Percentiles rank a stretch among this genome's conserved stretches.
These are phyloP conservation scores for Nothobranchius kuhntae DNA, from an alignment of 2,113 vertebrate genomes.

Conservation along the genomic window DNA sequence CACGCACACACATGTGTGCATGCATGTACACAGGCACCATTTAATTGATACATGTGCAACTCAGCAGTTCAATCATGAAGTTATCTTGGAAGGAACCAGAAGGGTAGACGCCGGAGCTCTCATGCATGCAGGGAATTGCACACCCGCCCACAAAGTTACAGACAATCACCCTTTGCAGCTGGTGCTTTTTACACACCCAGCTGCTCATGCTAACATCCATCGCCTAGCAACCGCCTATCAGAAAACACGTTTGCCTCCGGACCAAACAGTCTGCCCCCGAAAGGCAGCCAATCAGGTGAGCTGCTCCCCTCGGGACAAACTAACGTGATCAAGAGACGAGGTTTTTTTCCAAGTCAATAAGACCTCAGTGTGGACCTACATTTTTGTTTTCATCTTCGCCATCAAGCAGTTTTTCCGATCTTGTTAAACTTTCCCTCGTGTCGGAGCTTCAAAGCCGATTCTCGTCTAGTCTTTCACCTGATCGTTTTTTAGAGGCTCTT, in stretches of 20 bases:
- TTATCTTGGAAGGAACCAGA: constrained; percentile 23
- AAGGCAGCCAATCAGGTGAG: constrained; percentile 71
- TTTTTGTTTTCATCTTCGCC: constrained; percentile 9
- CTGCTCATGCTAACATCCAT: constrained; percentile 47
- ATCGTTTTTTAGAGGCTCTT: constrained; percentile 19
- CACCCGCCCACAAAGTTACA: constrained; percentile 18
- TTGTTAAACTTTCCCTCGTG: constrained; percentile 54
- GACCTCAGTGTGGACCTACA: constrained; percentile 18
- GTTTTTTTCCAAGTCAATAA: constrained; percentile 40
- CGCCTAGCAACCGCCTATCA: constrained; percentile 73
- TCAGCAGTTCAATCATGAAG: constrained; percentile 20
- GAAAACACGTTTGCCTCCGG: constrained; percentile 39
- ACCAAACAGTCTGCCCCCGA: constrained; percentile 36
- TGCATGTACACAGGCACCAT: background rate
- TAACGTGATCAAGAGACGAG: constrained; percentile 50
- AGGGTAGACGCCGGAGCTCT: constrained; percentile 6
- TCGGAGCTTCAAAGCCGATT: constrained; percentile 38
- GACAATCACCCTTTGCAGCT: constrained; percentile 43
- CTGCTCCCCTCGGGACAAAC: constrained; percentile 57
- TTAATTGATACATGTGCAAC: constrained; percentile 41
- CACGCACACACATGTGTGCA: background rate
- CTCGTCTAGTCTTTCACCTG: constrained; percentile 13
- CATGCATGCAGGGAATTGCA: constrained; percentile 14
- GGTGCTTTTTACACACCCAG: constrained; percentile 42
- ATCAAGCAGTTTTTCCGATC: constrained; percentile 34